Conservation (phyloP, 2,888 invertebrate genomes). For the Drosophila lutescens region DNA sequence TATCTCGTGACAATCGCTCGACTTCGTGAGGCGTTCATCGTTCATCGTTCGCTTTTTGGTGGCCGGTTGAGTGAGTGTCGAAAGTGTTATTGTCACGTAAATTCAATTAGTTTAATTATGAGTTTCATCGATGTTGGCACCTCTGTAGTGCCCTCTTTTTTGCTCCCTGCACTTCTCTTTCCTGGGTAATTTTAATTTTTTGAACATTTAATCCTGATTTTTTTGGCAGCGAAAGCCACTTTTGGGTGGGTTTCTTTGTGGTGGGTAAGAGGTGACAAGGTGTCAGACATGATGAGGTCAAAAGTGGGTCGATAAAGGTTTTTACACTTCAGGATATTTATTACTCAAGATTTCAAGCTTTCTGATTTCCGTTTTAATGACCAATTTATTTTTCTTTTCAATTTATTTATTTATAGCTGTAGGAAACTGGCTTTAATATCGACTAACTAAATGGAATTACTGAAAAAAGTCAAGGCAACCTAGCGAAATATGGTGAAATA, state of each 20-base stretch:
- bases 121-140: constrained; percentile 75
- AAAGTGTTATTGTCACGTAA: constrained; percentile 79
- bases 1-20: constrained; percentile 67
- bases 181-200: constrained; percentile 26
- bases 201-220: constrained; percentile 19
- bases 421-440: too few species aligned
- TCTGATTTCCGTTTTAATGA: not conserved
- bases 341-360: too few species aligned
- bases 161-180: not conserved
- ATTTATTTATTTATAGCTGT: too few species aligned
- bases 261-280: constrained; percentile 9
- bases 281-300: constrained; percentile 12
- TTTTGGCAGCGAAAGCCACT: constrained; percentile 16
- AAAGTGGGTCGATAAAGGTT: not conserved
- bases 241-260: constrained; percentile 4
- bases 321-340: not conserved
- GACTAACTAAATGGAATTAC: too few species aligned
- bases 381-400: too few species aligned
- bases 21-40: constrained; percentile 36
- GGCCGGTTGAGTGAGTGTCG: constrained; percentile 29
- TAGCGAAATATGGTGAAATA: too few species aligned
- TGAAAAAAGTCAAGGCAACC: too few species aligned
- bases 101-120: constrained; percentile 78
- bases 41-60: constrained; percentile 21
- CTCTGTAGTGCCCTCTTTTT: constrained; percentile 40